Percentiles rank a stretch among this genome's conserved stretches.
Evolutionary conservation across 2,888 invertebrate genomes (phyloP).

Genomic region (Deroplatys truncata): DNA sequence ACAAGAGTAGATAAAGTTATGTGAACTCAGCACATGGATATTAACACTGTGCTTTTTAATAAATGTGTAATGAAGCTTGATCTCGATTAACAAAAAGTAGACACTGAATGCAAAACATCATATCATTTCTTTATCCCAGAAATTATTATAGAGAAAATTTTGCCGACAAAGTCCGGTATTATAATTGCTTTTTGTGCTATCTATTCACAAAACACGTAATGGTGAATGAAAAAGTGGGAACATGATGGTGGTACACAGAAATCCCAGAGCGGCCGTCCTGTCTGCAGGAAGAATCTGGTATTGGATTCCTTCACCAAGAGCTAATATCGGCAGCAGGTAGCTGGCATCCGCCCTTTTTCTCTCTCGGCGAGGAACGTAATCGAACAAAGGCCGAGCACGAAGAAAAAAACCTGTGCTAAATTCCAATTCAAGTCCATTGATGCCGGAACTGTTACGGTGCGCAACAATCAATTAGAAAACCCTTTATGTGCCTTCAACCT

Average conservation of each 20-base stretch:
- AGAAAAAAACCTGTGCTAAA: not conserved
- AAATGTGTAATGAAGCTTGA: too few relatives aligned
- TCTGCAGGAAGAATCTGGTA: slow-evolving; percentile 20
- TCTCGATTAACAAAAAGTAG: too few relatives aligned
- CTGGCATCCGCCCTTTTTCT: not conserved
- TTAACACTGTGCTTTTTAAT: too few relatives aligned
- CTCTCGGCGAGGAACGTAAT: not conserved
- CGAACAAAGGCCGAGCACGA: not conserved
- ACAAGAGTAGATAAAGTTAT: too few relatives aligned
- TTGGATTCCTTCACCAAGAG: slow-evolving; percentile 19
- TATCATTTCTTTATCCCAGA: too few relatives aligned
- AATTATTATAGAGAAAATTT: too few relatives aligned
- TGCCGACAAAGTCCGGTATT: too few relatives aligned
- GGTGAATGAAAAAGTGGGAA: not conserved
- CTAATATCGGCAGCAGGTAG: slow-evolving; percentile 20
- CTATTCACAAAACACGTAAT: too few relatives aligned
- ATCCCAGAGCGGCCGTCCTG: not conserved
- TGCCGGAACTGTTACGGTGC: not conserved
- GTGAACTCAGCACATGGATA: too few relatives aligned
- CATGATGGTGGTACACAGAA: not conserved
- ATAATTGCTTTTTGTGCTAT: too few relatives aligned
- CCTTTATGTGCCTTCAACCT: not conserved
- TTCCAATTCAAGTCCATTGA: not conserved
- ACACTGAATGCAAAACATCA: too few relatives aligned
- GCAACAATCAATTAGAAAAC: not conserved